Conservation (phyloP, 2,888 invertebrate genomes). For the Monoplex corrugatus region DNA sequence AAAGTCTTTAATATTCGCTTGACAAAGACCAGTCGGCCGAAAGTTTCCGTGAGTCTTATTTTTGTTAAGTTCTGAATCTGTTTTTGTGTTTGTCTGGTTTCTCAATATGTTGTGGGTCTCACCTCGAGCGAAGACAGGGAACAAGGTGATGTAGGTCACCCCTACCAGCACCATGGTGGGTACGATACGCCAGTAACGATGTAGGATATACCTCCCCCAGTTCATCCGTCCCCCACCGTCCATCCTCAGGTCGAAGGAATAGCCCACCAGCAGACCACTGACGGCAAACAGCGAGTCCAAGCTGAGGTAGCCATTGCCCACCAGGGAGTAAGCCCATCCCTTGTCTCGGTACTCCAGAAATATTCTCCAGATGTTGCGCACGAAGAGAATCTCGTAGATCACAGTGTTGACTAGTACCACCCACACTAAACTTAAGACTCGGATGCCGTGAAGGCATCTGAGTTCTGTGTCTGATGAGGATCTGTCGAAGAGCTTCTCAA, state of each 20-base stretch:
- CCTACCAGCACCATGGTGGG: conserved; percentile 24
- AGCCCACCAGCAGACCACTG: conserved; percentile 25
- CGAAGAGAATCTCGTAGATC: neutral
- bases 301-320: neutral
- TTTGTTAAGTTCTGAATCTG: too few relatives aligned
- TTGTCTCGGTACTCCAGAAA: neutral
- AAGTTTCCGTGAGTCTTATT: too few relatives aligned
- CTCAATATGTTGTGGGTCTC: too few relatives aligned
- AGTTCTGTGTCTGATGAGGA: conserved; percentile 75
- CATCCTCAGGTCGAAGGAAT: neutral
- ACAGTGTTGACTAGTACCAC: conserved; percentile 65
- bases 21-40: too few relatives aligned
- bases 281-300: neutral
- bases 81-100: too few relatives aligned
- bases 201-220: neutral
- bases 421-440: conserved; percentile 81
- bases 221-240: neutral
- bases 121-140: neutral
- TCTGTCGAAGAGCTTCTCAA: conserved; percentile 58
- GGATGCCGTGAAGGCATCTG: conserved; percentile 87
- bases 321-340: neutral
- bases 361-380: neutral
- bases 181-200: neutral
- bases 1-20: too few relatives aligned
- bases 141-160: neutral